Evolutionary conservation across 2,113 vertebrate genomes (phyloP).

Genomic region (Seriola dumerili): DNA sequence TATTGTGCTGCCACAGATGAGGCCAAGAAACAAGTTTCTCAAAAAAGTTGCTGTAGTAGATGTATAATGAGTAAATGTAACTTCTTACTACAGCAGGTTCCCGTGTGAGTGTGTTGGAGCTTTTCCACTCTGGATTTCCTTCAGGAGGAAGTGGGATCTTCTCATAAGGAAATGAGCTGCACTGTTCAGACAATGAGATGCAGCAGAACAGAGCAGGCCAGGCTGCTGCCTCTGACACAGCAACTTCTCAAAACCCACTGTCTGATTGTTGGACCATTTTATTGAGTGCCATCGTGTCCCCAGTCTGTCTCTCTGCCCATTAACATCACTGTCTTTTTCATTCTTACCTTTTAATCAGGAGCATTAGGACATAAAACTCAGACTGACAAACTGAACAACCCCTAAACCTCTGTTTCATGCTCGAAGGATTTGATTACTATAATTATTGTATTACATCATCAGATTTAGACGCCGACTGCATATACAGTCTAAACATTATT

Average conservation of each 20-base stretch:
- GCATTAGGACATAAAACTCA: neutral
- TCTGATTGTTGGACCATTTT: neutral
- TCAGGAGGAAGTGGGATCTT: neutral
- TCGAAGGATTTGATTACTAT: too few relatives aligned
- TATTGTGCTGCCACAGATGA: neutral
- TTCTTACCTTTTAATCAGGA: constrained; percentile 7
- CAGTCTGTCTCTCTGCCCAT: neutral
- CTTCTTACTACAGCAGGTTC: too few relatives aligned
- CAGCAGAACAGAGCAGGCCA: constrained; percentile 33
- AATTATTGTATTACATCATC: neutral
- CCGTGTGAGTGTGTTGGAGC: constrained; percentile 8
- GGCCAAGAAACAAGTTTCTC: too few relatives aligned
- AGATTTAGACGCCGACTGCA: neutral
- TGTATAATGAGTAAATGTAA: too few relatives aligned
- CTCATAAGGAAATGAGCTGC: constrained; percentile 45
- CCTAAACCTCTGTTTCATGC: too few relatives aligned
- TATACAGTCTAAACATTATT: neutral
- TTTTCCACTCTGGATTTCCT: neutral
- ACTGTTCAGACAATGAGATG: constrained; percentile 33
- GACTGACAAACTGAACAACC: too few relatives aligned
- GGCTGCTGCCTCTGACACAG: constrained; percentile 18
- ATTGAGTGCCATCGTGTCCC: neutral
- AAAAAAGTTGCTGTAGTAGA: too few relatives aligned
- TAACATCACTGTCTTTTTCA: neutral
- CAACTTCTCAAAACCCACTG: neutral